Evolutionary conservation across 2,888 invertebrate species (phyloP), one percentile per base, ranked within the genome.

Genomic region (Peribatodes rhomboidaria): DNA sequence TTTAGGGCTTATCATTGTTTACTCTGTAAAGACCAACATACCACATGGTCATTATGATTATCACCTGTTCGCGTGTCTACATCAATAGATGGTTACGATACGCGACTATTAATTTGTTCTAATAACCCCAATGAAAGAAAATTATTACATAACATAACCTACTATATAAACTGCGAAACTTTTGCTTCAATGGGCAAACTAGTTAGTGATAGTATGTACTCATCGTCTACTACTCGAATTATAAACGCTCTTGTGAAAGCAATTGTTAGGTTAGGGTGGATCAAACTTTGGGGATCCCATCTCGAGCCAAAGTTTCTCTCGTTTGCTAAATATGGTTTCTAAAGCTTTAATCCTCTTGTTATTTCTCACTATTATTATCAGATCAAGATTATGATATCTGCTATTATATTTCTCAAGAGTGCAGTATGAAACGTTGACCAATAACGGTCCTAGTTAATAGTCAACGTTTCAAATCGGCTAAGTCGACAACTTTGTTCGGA

Each of bases 201-300:
- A 63, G 52, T 63, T 54, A 33, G 31, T 53, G 31, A 47, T 58
- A 37, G 42, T 37, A 46, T 27, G 27, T 22, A 55, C 27, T 44
- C 41, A 55, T 52, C 50, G n/a, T n/a, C 37, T 27, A 46, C 49
- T 54, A 47, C 31, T 50, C 49, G 20, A 33, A 59, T 61, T 41
- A 58, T 67, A 56, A 67, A 52, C 42, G 62, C 52, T 53, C 61
- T 65, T 62, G 37, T 65, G 52, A 56, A 63, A 66, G 59, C 64
- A 63, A 63, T 65, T 60, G 44, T 69, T 65, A 42, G 49, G 61
- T 37, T 63, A 41, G 56, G 60, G 50, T 57, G 61, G 55, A 58
- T 57, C 37, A 14, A 68, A 71, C 65, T 67, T 59, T 53, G 56
- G 39, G 27, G 49, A 67, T 68, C 47, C 61, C 59, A 65, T 70